Conservation (phyloP, 2,888 invertebrate species). For the Trimorus sp. region DNA sequence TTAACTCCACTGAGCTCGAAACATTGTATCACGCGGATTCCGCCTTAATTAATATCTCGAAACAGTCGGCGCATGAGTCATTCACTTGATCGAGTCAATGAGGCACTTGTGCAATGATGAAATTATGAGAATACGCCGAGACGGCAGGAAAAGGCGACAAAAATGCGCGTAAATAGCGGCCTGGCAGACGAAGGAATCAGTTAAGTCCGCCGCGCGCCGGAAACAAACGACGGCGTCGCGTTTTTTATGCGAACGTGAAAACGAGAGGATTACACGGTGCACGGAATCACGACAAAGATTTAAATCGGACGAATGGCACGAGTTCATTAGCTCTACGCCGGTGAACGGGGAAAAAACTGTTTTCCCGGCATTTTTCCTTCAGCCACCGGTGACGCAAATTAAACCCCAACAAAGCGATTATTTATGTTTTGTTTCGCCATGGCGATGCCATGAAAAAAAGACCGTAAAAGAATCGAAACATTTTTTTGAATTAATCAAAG, state of each 20-base stretch:
- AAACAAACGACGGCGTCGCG: not conserved
- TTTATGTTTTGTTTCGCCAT: constrained; percentile 20
- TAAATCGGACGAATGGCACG: constrained; percentile 34
- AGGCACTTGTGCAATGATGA: constrained; percentile 73
- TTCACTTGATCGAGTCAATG: constrained; percentile 76
- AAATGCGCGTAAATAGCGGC: constrained; percentile 7
- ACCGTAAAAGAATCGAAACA: not conserved
- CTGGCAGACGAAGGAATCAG: constrained; percentile 7
- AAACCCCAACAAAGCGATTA: constrained; percentile 21
- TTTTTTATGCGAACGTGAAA: constrained; percentile 23
- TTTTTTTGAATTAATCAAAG: too few species aligned
- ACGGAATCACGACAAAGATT: constrained; percentile 58
- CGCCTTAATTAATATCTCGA: constrained; percentile 72
- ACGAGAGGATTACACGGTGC: constrained; percentile 25
- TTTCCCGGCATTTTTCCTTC: constrained; percentile 34
- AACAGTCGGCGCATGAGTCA: constrained; percentile 72
- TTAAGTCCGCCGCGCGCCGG: constrained; percentile 2
- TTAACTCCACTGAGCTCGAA: constrained; percentile 29
- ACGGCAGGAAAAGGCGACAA: constrained; percentile 3
- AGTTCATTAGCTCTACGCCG: constrained; percentile 42
- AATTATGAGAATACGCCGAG: constrained; percentile 67
- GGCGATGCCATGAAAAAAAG: not conserved
- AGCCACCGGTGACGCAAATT: constrained; percentile 20
- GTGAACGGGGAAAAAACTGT: constrained; percentile 22
- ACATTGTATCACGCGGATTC: constrained; percentile 49